Conservation (phyloP, 2,113 vertebrate species). For the Lepus timidus region DNA sequence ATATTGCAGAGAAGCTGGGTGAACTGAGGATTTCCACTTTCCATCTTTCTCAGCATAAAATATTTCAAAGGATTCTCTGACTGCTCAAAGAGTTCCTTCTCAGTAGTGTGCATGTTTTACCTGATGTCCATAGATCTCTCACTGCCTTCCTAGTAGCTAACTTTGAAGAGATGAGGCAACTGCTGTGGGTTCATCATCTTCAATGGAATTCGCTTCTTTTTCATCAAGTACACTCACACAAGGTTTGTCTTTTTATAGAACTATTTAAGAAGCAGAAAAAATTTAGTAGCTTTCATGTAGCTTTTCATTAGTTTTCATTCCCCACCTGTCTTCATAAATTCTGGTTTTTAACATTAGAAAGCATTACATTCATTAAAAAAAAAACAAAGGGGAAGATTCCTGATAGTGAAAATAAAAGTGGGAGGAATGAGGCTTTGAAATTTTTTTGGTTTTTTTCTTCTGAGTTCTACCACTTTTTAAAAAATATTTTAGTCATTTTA, state of each 20-base stretch:
- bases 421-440: neutral
- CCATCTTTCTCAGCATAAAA: neutral
- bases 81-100: neutral
- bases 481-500: no score
- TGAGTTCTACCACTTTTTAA: no score
- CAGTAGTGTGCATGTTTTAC: neutral
- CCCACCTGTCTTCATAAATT: neutral
- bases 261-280: neutral
- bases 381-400: neutral
- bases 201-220: neutral
- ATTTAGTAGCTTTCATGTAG: neutral
- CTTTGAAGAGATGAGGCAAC: neutral
- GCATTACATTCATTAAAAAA: neutral
- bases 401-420: neutral
- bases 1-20: neutral
- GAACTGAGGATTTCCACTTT: neutral
- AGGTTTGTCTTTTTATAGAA: neutral
- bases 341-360: neutral
- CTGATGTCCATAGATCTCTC: no score
- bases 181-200: neutral
- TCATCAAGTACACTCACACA: neutral
- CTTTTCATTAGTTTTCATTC: neutral
- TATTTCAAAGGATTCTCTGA: neutral
- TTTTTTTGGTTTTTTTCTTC: neutral
- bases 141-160: no score